Percentiles rank a stretch among this genome's conserved stretches.
These are phyloP conservation scores for Drosophila seclusa DNA, from an alignment of 2,888 invertebrate species.

Conservation along the genomic window DNA sequence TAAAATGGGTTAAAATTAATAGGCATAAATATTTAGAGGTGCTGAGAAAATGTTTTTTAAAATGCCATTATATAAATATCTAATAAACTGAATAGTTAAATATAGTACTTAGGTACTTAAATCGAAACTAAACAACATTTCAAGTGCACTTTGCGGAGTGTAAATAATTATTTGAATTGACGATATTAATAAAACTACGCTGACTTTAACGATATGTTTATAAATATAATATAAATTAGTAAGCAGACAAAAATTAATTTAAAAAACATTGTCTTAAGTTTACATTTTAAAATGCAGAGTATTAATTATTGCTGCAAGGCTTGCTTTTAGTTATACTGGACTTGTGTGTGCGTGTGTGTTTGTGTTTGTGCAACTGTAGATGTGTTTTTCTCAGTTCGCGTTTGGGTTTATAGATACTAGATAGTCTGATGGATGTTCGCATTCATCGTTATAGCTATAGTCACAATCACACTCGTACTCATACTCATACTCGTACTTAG, in stretches of 20 bases:
- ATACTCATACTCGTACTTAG: constrained; percentile 37
- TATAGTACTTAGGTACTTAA: not conserved
- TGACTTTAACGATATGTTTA: too few relatives aligned
- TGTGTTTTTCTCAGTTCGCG: constrained; percentile 19
- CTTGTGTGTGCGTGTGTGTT: not conserved
- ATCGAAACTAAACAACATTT: not conserved
- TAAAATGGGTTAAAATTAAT: not conserved
- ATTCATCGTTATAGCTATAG: constrained; percentile 17
- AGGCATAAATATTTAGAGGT: not conserved
- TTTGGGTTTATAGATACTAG: constrained; percentile 36
- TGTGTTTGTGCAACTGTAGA: not conserved
- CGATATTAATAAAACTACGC: not conserved
- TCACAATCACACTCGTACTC: constrained; percentile 3
- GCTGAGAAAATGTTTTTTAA: too few relatives aligned
- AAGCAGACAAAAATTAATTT: not conserved
- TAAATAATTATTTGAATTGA: not conserved
- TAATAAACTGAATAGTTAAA: not conserved
- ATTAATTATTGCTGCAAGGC: not conserved
- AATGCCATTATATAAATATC: not conserved
- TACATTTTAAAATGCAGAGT: not conserved
- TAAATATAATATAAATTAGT: not conserved
- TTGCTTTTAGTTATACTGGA: not conserved
- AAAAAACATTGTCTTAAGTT: not conserved
- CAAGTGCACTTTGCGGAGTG: not conserved
- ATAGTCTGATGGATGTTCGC: constrained; percentile 33